phyloP scores from a whole-genome alignment of 2,113 vertebrate genomes.

The Actinemys pallida region DNA sequence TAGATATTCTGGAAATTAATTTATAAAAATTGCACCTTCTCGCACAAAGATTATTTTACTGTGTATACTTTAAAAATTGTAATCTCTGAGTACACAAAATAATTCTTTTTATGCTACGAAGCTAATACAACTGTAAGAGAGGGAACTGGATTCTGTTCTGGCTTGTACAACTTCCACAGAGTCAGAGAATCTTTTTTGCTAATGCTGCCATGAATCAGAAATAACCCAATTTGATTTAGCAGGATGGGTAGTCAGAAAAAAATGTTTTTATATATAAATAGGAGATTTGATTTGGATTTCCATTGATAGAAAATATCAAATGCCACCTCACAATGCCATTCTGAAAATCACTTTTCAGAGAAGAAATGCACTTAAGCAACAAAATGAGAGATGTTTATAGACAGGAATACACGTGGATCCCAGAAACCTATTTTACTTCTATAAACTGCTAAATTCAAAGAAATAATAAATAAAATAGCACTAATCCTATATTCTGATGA shows the following conservation, averaged over 20 bases:
- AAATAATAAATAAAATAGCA: not conserved
- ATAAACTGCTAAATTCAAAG: not conserved
- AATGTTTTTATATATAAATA: not conserved
- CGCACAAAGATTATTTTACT: not conserved
- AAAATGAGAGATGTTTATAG: not conserved
- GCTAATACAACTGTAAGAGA: not conserved
- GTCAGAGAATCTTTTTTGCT: not conserved
- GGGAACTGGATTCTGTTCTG: not conserved
- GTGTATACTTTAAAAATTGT: not conserved
- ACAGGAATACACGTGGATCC: not conserved
- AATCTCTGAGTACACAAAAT: too few relatives aligned
- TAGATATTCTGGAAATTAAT: not conserved
- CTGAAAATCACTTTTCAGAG: not conserved
- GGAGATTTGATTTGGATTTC: not conserved
- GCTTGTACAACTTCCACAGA: not conserved
- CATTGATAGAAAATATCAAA: not conserved
- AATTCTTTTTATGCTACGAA: not conserved
- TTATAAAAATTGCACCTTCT: not conserved
- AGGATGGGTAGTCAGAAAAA: not conserved
- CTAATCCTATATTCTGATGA: not conserved
- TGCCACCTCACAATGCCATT: not conserved
- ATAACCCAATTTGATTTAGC: not conserved
- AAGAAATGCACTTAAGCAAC: not conserved
- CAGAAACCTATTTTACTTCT: not conserved
- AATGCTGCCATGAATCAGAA: not conserved